Base-by-base conservation (phyloP, 2,113 vertebrate species). In the Sclerurus mexicanus region DNA sequence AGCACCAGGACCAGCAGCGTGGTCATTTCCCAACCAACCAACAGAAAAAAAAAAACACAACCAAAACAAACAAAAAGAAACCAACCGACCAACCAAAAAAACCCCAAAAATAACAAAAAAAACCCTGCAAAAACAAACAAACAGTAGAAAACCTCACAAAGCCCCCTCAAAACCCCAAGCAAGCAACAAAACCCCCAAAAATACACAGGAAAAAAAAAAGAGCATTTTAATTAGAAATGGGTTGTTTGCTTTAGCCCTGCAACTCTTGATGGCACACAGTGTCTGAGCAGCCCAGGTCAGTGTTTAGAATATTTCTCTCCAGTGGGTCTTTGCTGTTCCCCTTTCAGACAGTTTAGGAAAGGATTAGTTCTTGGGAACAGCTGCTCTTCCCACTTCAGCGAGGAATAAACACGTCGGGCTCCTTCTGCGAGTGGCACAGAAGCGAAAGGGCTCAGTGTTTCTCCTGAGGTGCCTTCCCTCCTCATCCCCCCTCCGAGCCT, bases 391-490 rank as follows among this genome's bases (percentile, higher is more conserved):
- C 83, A 85, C 72, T 80, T 90, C n/a, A 5, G 58, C 46, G 72
- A 93, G 79, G 67, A 83, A 76, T 73, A 90, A 96, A 95, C 88
- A 85, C 83, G 42, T 28, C 37, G 52, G 47, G 50, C 67, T 90
- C 2, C 4, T 71, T 77, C 39, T 63, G 66, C 46, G 49, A 94
- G 85, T 6, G 15, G 24, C 87, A 73, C 5, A 8, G 55, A 80
- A 84, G 52, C 20, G 31, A 4, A 22, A 50, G 25, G 53, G 28
- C 55, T 77, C 67, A 19, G 18, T 5, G 3, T 23, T 66, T 4
- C 27, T 35, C 18, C 1, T 44, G 44, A 14, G 28, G 31, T 0
- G 4, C 2, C 19, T 8, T 83, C 49, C 50, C 31, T 91, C n/a
- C 50, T 60, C 56, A 28, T 14, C 59, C 55, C 55, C 19, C 31